Base-by-base conservation (phyloP, 2,113 vertebrate species). In the Mustela lutreola region DNA sequence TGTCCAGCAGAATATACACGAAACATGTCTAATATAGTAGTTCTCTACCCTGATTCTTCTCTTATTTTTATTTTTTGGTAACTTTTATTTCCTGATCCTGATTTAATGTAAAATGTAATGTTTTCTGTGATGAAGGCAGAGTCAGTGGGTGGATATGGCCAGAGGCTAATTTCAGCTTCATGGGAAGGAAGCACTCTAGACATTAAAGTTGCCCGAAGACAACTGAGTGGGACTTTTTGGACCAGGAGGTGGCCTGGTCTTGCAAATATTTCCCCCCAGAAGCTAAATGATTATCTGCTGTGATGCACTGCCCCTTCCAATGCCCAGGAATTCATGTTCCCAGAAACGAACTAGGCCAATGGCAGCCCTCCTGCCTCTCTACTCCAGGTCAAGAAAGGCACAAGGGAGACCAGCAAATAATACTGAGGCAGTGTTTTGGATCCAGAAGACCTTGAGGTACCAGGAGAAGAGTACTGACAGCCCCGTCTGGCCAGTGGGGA, bases 371-470 rank as follows among this genome's bases (percentile, higher is more conserved):
- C 94, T 96, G 81, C 96, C 92, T 96, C 94, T 85, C 75, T 85
- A 80, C 92, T 94, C 85, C 96, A 97, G 95, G 91, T 97, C 92
- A 91, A 97, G 94, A 97, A 98, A 98, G 97, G 98, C 97, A 98
- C 97, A 94, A 86, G 94, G 84, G 96, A 92, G 80, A 95, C 88
- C 78, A 83, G 94, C 89, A 86, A 85, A 70, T 85, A 97, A 95
- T 88, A 97, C 97, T 91, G 81, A 92, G 70, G 86, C 5, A 67
- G 92, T 24, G 33, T 90, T 97, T 97, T 97, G 97, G 97, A 75
- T 97, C 91, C 14, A 24, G 91, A 81, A 97, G 92, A 90, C 26
- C 53, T 58, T 86, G 97, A 96, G 97, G 97, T 97, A 96, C 97
- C 90, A 63, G 86, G 83, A 96, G 42, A 90, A 79, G 75, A 95